Evolutionary conservation across 2,113 vertebrate genomes (phyloP), one percentile per base, ranked within the genome.

Genomic region (Boleophthalmus pectinirostris): DNA sequence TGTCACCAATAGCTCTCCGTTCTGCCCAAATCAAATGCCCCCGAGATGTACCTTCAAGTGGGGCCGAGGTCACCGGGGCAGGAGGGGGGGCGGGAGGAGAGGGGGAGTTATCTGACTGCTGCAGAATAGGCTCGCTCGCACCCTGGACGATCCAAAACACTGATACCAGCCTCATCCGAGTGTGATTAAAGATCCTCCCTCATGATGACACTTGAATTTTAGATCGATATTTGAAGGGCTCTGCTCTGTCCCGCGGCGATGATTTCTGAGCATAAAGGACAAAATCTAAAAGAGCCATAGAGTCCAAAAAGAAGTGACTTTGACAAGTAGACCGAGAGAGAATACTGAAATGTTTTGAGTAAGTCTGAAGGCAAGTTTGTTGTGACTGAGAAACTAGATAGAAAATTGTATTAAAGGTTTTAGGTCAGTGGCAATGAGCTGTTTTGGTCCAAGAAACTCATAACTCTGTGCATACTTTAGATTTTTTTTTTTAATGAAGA

Each of bases 41-140:
- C 88, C 91, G 77, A 93, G 93, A 92, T 90, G 85, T 93, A 92
- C 93, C 92, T 94, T 94, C 86, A 94, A 94, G 93, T 93, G 92
- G 89, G 87, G 91, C 81, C 83, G 89, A 89, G 92, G 93, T 94
- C 93, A 94, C 72, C 45, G 71, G 90, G 90, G 90, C 90, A 91
- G 89, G 85, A 77, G 13, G 88, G 89, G 85, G 79, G 14, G 89
- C 82, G 82, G 82, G 78, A 72, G 82, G 85, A 86, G 70, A 87
- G 80, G 89, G 85, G 63, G 85, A 92, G 85, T 91, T 93, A 93
- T 93, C 92, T 90, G 90, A 82, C 81, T 23, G 78, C 10, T 81
- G 88, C 92, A 93, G 91, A 92, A 87, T 86, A 76, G 86, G 58
- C 58, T 61, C 90, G 91, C 88, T 86, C 85, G 85, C 87, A 92